Conservation (phyloP, 2,797 vertebrate species). For the Echiichthys vipera region DNA sequence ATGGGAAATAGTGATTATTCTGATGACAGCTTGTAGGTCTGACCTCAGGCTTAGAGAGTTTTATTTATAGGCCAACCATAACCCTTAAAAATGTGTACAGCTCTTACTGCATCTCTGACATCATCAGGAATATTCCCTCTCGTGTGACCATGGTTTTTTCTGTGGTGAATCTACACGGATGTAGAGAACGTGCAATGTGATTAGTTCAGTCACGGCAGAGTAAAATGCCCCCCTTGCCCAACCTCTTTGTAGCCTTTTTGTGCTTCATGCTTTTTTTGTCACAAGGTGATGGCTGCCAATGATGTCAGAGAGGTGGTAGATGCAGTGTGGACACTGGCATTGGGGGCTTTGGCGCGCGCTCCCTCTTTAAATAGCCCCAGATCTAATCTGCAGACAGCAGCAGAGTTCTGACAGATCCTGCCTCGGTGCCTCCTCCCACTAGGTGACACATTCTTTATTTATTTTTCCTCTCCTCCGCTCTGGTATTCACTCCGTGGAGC, state of each 20-base stretch:
- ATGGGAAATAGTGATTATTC: slow-evolving; percentile 66
- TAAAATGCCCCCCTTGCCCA: slow-evolving; percentile 4
- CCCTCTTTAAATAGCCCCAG: slow-evolving; percentile 84
- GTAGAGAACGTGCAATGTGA: slow-evolving; percentile 27
- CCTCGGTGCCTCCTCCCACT: slow-evolving; percentile 81
- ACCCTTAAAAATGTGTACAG: slow-evolving; percentile 38
- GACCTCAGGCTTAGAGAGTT: slow-evolving; percentile 45
- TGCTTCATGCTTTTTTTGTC: slow-evolving; percentile 45
- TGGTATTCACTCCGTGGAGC: slow-evolving; percentile 83
- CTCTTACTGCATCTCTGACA: slow-evolving; percentile 52
- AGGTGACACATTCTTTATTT: slow-evolving; percentile 85
- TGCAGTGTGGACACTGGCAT: slow-evolving; percentile 65
- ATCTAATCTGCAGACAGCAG: slow-evolving; percentile 87
- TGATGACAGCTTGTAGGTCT: slow-evolving; percentile 46
- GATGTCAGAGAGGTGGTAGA: slow-evolving; percentile 59
- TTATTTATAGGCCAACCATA: slow-evolving; percentile 56
- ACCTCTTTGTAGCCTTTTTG: slow-evolving; percentile 37
- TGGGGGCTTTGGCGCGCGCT: slow-evolving; percentile 56
- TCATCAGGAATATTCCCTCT: slow-evolving; percentile 52
- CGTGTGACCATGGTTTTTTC: slow-evolving; percentile 67
- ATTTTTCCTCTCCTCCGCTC: slow-evolving; percentile 77
- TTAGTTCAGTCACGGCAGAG: slow-evolving; percentile 50
- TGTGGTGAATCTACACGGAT: slow-evolving; percentile 34
- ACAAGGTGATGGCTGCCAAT: slow-evolving; percentile 66
- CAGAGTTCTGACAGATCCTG: slow-evolving; percentile 85